Evolutionary conservation across 2,888 invertebrate species (phyloP).

Genomic region (Conus canariensis): DNA sequence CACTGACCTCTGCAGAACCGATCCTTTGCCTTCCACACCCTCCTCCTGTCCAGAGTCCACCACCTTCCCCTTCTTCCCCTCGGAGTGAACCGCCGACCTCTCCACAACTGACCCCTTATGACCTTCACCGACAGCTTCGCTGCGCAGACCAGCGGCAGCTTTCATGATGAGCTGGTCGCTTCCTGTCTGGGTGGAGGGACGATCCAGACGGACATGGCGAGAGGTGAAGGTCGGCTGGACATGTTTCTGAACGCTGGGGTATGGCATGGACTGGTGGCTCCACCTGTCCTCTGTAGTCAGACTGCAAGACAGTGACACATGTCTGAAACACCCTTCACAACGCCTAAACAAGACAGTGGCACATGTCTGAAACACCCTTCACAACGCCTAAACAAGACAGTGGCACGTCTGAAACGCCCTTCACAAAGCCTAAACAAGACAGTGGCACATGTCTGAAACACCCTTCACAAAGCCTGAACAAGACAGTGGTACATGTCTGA

Average conservation of each 20-base stretch:
- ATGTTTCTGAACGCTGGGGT: slow-evolving; percentile 15
- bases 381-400: too few species aligned
- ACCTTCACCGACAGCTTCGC: neutral
- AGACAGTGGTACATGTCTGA: too few species aligned
- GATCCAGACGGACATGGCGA: slow-evolving; percentile 5
- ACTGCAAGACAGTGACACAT: neutral
- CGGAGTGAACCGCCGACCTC: neutral
- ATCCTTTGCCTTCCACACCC: slow-evolving; percentile 43
- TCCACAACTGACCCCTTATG: neutral
- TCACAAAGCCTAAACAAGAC: too few species aligned
- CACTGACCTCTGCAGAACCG: slow-evolving; percentile 58
- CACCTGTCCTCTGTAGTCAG: neutral
- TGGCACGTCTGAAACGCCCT: too few species aligned
- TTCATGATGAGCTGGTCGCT: neutral
- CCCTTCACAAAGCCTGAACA: too few species aligned
- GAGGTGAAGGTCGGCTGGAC: slow-evolving; percentile 27
- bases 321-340: too few species aligned
- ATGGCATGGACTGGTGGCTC: neutral
- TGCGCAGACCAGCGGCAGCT: neutral
- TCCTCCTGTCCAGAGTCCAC: neutral
- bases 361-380: too few species aligned
- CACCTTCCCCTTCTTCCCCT: neutral
- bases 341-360: too few species aligned
- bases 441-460: too few species aligned
- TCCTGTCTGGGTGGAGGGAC: slow-evolving; percentile 37